These are phyloP conservation scores for Pseudomyrmex cubaensis DNA, from an alignment of 1,140 invertebrate species.

Conservation along the genomic window DNA sequence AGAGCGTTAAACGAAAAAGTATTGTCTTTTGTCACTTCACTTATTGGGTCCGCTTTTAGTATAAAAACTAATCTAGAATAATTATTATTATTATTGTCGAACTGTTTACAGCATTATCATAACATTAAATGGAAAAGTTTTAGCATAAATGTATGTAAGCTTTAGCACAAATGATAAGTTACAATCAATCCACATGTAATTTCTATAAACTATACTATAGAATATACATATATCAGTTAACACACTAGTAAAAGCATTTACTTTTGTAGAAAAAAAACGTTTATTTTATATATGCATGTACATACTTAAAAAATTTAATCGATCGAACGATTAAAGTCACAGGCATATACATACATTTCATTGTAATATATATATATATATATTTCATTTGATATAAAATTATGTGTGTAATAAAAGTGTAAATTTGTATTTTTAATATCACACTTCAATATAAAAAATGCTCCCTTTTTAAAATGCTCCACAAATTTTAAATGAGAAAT, in stretches of 20 bases:
- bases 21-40: slow-evolving; percentile 85
- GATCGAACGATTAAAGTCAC: no score
- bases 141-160: slow-evolving; percentile 1
- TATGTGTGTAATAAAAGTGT: no score
- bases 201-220: not conserved
- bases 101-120: not conserved
- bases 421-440: not conserved
- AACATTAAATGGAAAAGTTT: slow-evolving; percentile 5
- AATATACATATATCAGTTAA: not conserved
- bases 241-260: not conserved
- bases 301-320: not conserved
- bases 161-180: no score
- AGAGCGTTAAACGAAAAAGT: slow-evolving; percentile 86
- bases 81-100: slow-evolving; percentile 13
- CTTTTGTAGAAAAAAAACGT: not conserved
- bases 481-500: no score
- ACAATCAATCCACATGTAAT: not conserved
- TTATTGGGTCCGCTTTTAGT: slow-evolving; percentile 68
- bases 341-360: no score
- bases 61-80: slow-evolving; percentile 49
- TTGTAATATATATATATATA: no score
- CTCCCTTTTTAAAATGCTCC: no score
- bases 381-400: no score
- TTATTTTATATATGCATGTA: slow-evolving; percentile 2
- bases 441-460: not conserved